Base-by-base conservation (phyloP, 1,140 invertebrate species). In the Lithobius niger region DNA sequence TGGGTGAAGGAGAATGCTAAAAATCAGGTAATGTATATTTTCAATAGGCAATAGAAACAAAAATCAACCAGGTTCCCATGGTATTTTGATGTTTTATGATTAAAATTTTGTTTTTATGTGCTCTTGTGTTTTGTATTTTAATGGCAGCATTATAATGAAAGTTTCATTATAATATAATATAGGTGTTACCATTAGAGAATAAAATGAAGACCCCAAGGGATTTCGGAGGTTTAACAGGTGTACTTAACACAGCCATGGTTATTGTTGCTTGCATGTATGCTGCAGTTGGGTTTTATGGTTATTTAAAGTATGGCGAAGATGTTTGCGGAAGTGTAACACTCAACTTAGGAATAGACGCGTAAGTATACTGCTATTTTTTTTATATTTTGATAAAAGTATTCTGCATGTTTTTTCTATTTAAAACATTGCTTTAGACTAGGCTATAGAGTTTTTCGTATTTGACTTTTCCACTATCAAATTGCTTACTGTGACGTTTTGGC, bases 281-380 rank as follows among this genome's bases (percentile, higher is more conserved):
- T 19, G 81, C 81, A 2, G 81, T 92, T 26, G 90, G 88, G 36
- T 93, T 92, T 71, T 94, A 88, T 72, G 90, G 89, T 16, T 94
- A 91, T 67, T 72, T 94, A 19, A 87, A 88, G 64, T 94, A 87
- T 71, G 88, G 88, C 1, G 81, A 88, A 44, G 67, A 71, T 56
- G 82, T 86, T 1, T 54, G 66, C 27, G 87, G 85, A 16, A 90
- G 84, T 67, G 85, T 94, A 49, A 93, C 89, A 2, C 71, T 92
- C 1, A 88, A 90, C 71, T 69, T 93, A 48, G 85, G 85, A 1
- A 69, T 73, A 21, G 69, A 78, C 64, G 78, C 82, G 84, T 87
- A 75, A 80, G 83, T 80, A 47, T 45, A 44, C 4, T 45, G 4
- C 6, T 13, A 13, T 10, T 13, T 10, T n/a, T 54, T 47, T 56